These are phyloP conservation scores for Cinara cedri DNA, from an alignment of 2,888 invertebrate genomes.

Conservation along the genomic window DNA sequence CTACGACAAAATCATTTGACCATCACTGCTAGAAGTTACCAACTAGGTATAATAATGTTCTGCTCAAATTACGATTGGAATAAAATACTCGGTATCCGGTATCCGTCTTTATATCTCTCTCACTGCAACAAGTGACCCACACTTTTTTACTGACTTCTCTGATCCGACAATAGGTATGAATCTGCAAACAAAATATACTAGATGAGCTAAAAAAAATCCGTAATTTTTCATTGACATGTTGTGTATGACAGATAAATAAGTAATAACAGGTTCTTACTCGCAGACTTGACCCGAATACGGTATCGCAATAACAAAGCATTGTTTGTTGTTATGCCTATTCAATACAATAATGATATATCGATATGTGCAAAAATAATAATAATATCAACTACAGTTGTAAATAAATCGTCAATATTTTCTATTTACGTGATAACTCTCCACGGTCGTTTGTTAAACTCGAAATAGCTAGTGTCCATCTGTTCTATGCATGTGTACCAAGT, in stretches of 20 bases:
- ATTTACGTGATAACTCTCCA: not conserved
- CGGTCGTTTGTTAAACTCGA: not conserved
- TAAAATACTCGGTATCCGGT: too few species aligned
- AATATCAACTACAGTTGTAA: constrained; percentile 1
- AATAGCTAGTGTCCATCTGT: not conserved
- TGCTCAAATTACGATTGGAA: not conserved
- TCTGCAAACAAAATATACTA: constrained; percentile 8
- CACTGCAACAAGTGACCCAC: constrained; percentile 14
- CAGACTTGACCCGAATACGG: constrained; percentile 43
- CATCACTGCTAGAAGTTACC: not conserved
- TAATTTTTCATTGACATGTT: constrained; percentile 26
- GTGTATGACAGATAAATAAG: not conserved
- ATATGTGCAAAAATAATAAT: not conserved
- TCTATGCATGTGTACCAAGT: too few species aligned
- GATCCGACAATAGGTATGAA: constrained; percentile 17
- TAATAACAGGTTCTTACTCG: constrained; percentile 42
- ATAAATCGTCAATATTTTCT: constrained; percentile 4
- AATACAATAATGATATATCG: constrained; percentile 27
- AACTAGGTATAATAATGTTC: constrained; percentile 1
- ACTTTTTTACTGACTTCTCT: not conserved
- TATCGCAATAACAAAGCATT: constrained; percentile 29
- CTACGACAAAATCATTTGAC: not conserved
- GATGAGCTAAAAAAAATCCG: constrained; percentile 13
- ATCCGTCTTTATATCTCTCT: not conserved
- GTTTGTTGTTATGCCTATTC: not conserved